Base-by-base conservation (phyloP, 2,888 invertebrate genomes). In the Abrostola tripartita region DNA sequence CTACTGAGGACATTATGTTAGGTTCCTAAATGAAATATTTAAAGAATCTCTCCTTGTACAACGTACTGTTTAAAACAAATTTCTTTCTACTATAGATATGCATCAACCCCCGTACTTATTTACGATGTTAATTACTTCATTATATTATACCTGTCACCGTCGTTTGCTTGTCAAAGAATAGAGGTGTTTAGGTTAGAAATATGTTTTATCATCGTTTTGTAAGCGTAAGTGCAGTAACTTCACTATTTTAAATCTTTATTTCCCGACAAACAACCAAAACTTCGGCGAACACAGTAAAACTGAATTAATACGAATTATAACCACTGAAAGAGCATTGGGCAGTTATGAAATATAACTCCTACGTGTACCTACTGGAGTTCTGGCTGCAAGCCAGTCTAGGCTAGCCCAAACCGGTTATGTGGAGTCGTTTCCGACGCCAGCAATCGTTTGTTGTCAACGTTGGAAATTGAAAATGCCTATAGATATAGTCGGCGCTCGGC, bases 331-430 rank as follows among this genome's bases (percentile, higher is more conserved):
- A 50, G 8, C 59, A 69, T 69, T 69, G 51, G 57, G 51, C 52
- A 53, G 58, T 72, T 71, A 76, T 78, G 71, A 71, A 76, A 79
- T 71, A 76, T 70, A 57, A 68, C 62, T 59, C 58, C 67, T 24
- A 24, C 24, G 4, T 24, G 63, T 63, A 42, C 44, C 55, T 71
- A 62, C 59, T 52, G 61, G 62, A 72, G 60, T 73, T 73, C 79
- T 78, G 78, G 78, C 78, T 12, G 58, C 40, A 52, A 74, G 80
- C 78, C 78, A 79, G 78, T 74, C 74, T 76, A 61, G 42, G 51
- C 37, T 40, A 10, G 56, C 42, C 54, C 57, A 6, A 53, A 60
- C 66, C 65, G 74, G 61, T 71, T 76, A 62, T 64, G 65, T 52
- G 52, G 47, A 55, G 50, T 52, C 49, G 65, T 71, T 71, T 52